Evolutionary conservation across 2,113 vertebrate species (phyloP), one percentile per base, ranked within the genome.

Genomic region (Poeciliopsis occidentalis): DNA sequence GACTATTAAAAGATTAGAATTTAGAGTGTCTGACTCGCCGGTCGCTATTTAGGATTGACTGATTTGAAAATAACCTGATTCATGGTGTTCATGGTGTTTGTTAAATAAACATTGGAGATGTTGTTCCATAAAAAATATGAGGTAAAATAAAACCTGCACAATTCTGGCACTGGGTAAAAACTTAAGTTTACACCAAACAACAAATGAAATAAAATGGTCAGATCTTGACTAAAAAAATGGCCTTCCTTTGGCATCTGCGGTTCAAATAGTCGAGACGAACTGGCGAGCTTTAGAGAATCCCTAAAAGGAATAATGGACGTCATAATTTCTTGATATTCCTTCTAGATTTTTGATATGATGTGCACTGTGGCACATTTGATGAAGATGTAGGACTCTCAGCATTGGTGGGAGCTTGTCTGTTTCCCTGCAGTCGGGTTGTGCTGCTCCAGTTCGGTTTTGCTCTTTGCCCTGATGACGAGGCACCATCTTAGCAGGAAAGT

Each of bases 201-300:
- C 57, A 60, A 34, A 73, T 81, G 12, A 10, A 80, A 76, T 39
- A 67, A 69, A 78, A 63, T 47, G 69, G 69, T 76, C 68, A 75
- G 60, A 80, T 83, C 82, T 66, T 77, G 71, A 81, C 44, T 29
- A 75, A 73, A 27, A 76, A 27, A 79, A 85, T 83, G 81, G 76
- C 79, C 31, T 83, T 90, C 87, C 85, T 94, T 91, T 92, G 92
- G 90, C 86, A 82, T 91, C 76, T 74, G 75, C 10, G 69, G 67
- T 76, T 81, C 60, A 64, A 71, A 64, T 39, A 65, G 34, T 29
- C 30, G 70, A 64, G 5, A 11, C 54, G 37, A 68, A 77, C 67
- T 79, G 51, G 19, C 63, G 37, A 61, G 47, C 75, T 30, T 12
- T 34, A 77, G 31, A 76, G 39, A 47, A 47, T 47, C 44, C 67